Conservation (phyloP, 2,797 vertebrate species). For the Discoglossus pictus region DNA sequence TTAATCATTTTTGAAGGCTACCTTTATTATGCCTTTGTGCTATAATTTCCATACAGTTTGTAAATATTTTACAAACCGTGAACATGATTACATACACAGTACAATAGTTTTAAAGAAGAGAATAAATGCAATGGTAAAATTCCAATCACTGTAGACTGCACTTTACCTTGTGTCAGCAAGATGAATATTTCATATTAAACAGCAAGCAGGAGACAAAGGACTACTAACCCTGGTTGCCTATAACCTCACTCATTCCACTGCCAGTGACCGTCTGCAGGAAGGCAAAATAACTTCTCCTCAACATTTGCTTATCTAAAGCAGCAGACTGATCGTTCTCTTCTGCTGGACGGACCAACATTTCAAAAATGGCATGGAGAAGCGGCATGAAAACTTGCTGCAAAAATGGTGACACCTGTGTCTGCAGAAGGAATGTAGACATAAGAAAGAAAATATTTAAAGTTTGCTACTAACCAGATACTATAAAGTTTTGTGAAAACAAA, state of each 20-base stretch:
- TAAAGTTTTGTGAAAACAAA: too few species aligned
- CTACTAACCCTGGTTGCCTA: constrained; percentile 88
- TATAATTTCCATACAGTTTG: too few species aligned
- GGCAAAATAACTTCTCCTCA: constrained; percentile 92
- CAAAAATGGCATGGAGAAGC: constrained; percentile 90
- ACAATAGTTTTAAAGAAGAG: too few species aligned
- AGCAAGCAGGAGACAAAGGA: neutral
- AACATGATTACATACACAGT: too few species aligned
- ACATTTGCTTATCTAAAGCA: constrained; percentile 94
- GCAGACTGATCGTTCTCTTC: constrained; percentile 97
- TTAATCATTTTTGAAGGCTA: too few species aligned
- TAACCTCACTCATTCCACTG: constrained; percentile 94
- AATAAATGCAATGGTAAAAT: too few species aligned
- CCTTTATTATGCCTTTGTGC: too few species aligned
- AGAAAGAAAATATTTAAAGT: too few species aligned
- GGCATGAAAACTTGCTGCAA: constrained; percentile 98
- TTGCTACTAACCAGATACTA: too few species aligned
- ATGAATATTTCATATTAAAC: neutral
- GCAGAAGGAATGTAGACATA: constrained; percentile 46
- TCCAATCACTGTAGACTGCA: too few species aligned
- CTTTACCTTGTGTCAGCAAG: too few species aligned
- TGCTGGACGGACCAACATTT: constrained; percentile 86
- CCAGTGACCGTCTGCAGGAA: constrained; percentile 91
- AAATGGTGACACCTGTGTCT: constrained; percentile 94
- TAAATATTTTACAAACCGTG: too few species aligned